Conservation (phyloP, 2,113 vertebrate genomes). For the Azemiops feae region DNA sequence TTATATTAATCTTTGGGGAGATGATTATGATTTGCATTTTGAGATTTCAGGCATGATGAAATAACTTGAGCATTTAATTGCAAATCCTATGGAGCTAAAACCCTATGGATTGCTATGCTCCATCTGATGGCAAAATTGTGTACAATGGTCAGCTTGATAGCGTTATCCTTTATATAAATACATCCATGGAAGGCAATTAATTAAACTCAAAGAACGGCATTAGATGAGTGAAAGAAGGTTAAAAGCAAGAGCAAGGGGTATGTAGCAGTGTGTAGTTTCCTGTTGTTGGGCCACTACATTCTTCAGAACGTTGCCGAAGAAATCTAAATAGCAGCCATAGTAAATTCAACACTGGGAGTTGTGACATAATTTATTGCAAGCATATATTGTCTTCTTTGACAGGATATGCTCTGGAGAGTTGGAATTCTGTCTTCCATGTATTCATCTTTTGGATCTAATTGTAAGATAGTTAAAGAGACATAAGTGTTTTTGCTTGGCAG, state of each 20-base stretch:
- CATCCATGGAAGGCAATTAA: background rate
- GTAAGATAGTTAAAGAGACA: conserved; percentile 14
- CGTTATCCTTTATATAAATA: background rate
- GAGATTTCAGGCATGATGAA: background rate
- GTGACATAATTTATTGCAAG: background rate
- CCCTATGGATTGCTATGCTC: background rate
- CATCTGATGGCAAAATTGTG: background rate
- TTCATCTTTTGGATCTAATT: conserved; percentile 31
- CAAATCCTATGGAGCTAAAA: background rate
- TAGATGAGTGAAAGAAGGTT: background rate
- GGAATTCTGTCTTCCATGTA: background rate
- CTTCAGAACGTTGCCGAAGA: background rate
- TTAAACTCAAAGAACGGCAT: background rate
- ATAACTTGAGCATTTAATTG: background rate
- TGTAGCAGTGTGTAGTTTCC: background rate
- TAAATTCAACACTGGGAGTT: background rate
- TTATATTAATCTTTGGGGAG: background rate
- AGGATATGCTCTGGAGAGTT: background rate
- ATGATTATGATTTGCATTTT: background rate
- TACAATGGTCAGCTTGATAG: background rate
- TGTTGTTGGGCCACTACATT: background rate
- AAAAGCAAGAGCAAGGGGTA: background rate
- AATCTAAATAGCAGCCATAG: background rate
- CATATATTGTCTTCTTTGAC: conserved; percentile 14
- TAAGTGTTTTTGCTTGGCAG: conserved; percentile 21